Base-by-base conservation (phyloP, 2,888 invertebrate genomes). In the Eristalis pertinax region DNA sequence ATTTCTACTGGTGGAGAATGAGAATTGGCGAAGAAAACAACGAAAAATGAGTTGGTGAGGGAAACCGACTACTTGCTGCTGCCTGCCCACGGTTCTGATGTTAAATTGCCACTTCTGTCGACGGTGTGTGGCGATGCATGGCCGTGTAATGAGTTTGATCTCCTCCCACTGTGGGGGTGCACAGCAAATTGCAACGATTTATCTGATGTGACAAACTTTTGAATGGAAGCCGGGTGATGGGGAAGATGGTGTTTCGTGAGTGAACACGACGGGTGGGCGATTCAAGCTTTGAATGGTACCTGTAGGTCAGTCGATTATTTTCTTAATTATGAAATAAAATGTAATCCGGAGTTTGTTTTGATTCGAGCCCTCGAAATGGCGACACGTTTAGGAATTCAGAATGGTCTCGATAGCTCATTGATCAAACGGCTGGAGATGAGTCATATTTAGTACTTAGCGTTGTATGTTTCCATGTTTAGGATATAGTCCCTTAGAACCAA, bases 91-190 rank as follows among this genome's bases (percentile, higher is more conserved):
- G 24, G 19, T 11, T 19, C 41, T 73, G 76, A 65, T 81, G 56
- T 72, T 85, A 41, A 35, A 65, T 74, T 84, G 60, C 73, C 67
- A 68, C 58, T 50, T 67, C 72, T 73, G 82, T 77, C 41, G 73
- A 64, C 26, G 10, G 73, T 86, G 64, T 73, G 76, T 38, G 38
- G 13, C 38, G 38, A 74, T 77, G 69, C 63, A 85, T 78, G 67
- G 29, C 26, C 26, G 65, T 29, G 75, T 63, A 32, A 65, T 41
- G 15, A 75, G 67, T 65, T 70, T 56, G 41, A 62, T 62, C 32
- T 32, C 73, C 85, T 81, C 85, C 81, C 72, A 81, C 81, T 50
- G 19, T 22, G 13, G 60, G 60, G 26, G 26, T 60, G 24, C 58
- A 50, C 64, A 64, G 62, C 58, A 62, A 69, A 65, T 56, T 60